Conservation (phyloP, 2,797 vertebrate genomes). For the Kryptolebias ocellatus region DNA sequence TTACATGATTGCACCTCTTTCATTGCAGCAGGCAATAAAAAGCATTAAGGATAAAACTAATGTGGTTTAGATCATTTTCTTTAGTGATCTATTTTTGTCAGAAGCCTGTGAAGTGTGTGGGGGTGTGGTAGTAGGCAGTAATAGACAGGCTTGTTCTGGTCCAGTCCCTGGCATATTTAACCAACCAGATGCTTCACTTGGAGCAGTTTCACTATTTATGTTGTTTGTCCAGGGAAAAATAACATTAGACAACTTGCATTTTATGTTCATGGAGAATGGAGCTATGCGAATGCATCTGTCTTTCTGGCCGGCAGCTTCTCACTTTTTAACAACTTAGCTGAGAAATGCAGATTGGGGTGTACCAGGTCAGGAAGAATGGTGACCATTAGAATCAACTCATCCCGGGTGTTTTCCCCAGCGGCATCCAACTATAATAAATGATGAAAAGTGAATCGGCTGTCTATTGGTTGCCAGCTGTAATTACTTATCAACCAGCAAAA, state of each 20-base stretch:
- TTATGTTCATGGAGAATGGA: slow-evolving; percentile 29
- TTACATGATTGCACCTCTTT: too few species aligned
- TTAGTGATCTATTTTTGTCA: slow-evolving; percentile 54
- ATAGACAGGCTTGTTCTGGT: slow-evolving; percentile 48
- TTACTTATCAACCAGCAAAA: slow-evolving; percentile 60
- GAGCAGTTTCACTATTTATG: slow-evolving; percentile 48
- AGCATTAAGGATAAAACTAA: slow-evolving; percentile 57
- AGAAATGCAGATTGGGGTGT: slow-evolving; percentile 23
- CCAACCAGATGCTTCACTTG: slow-evolving; percentile 54
- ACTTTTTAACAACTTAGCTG: slow-evolving; percentile 37
- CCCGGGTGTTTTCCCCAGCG: slow-evolving; percentile 24
- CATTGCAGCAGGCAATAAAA: slow-evolving; percentile 26
- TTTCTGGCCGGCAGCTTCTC: not conserved
- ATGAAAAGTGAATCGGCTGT: slow-evolving; percentile 71
- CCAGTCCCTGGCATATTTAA: slow-evolving; percentile 48
- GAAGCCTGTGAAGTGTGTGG: slow-evolving; percentile 61
- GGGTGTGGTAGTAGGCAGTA: slow-evolving; percentile 58
- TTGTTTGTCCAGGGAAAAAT: slow-evolving; percentile 42
- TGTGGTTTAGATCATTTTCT: slow-evolving; percentile 49
- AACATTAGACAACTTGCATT: slow-evolving; percentile 39
- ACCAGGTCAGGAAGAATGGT: slow-evolving; percentile 23
- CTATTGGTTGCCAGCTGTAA: slow-evolving; percentile 64
- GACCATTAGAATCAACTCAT: slow-evolving; percentile 40
- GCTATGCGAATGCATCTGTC: slow-evolving; percentile 13
- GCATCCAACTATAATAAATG: slow-evolving; percentile 62